Percentiles rank a stretch among this genome's conserved stretches.
Evolutionary conservation across 2,888 invertebrate genomes (phyloP).

Genomic region (Deilephila porcellus): DNA sequence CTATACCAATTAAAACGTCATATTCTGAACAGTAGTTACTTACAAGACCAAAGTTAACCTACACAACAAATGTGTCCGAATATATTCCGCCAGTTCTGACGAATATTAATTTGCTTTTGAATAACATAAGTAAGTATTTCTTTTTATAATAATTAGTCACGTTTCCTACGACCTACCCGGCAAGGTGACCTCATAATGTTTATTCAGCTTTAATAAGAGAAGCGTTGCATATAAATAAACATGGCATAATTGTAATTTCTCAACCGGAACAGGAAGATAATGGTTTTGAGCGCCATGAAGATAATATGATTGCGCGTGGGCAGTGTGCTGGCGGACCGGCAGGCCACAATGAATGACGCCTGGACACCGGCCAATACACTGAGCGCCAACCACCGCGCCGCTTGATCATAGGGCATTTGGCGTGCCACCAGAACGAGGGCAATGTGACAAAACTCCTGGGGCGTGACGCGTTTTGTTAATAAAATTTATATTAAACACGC

Average conservation of each 20-base stretch:
- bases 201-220: background rate
- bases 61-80: background rate
- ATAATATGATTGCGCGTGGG: slow-evolving; percentile 51
- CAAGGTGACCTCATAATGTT: slow-evolving; percentile 9
- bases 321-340: slow-evolving; percentile 53
- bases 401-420: slow-evolving; percentile 59
- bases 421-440: slow-evolving; percentile 62
- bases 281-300: slow-evolving; percentile 42
- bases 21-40: background rate
- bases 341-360: slow-evolving; percentile 62
- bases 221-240: background rate
- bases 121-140: background rate
- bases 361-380: slow-evolving; percentile 54
- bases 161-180: slow-evolving; percentile 7
- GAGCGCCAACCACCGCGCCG: slow-evolving; percentile 50
- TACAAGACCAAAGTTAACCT: background rate
- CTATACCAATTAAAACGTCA: background rate
- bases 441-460: slow-evolving; percentile 59
- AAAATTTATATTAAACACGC: slow-evolving; percentile 38
- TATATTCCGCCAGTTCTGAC: background rate
- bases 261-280: slow-evolving; percentile 72
- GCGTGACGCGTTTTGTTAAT: slow-evolving; percentile 44
- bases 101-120: background rate
- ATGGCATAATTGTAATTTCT: background rate
- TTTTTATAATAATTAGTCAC: slow-evolving; percentile 19